Percentiles rank a stretch among this genome's conserved stretches.
Conservation (phyloP, 35 echinoderm and acorn worm species). For the Chiridota heheva region DNA sequence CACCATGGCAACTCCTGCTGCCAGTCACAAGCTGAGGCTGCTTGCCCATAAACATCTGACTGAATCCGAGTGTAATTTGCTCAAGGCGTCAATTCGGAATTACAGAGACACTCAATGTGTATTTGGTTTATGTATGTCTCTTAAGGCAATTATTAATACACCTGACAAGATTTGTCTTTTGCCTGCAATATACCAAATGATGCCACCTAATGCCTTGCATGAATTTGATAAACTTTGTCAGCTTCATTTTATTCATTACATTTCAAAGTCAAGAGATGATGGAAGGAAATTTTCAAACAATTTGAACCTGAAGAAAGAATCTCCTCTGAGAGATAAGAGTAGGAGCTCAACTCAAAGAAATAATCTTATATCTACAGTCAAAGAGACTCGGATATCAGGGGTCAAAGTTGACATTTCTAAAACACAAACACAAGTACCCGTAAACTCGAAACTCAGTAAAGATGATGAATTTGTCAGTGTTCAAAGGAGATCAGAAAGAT, state of each 20-base stretch:
- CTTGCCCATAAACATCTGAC: constrained; percentile 70
- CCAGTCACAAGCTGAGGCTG: constrained; percentile 62
- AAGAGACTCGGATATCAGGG: constrained; percentile 13
- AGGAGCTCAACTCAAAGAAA: not conserved
- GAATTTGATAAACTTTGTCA: constrained; percentile 88
- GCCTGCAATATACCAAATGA: constrained; percentile 61
- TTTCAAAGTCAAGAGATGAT: not conserved
- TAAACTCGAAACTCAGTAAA: too few species aligned
- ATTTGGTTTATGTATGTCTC: constrained; percentile 62
- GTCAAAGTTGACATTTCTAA: not conserved
- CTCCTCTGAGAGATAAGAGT: not conserved
- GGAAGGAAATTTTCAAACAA: not conserved
- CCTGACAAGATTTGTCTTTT: constrained; percentile 69
- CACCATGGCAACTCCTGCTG: constrained; percentile 26
- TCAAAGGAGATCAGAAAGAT: too few species aligned
- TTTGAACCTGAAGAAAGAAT: not conserved
- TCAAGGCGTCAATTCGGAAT: constrained; percentile 60
- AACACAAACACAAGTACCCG: constrained; percentile 22
- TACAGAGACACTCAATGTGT: constrained; percentile 86
- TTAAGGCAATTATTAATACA: constrained; percentile 73
- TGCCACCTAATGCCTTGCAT: constrained; percentile 50
- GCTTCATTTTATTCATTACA: constrained; percentile 64
- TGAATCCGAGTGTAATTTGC: constrained; percentile 68
- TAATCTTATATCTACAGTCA: constrained; percentile 6
- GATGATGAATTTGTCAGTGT: too few species aligned